Evolutionary conservation across 2,113 vertebrate species (phyloP), one percentile per base, ranked within the genome.

Genomic region (Eulemur rufifrons): DNA sequence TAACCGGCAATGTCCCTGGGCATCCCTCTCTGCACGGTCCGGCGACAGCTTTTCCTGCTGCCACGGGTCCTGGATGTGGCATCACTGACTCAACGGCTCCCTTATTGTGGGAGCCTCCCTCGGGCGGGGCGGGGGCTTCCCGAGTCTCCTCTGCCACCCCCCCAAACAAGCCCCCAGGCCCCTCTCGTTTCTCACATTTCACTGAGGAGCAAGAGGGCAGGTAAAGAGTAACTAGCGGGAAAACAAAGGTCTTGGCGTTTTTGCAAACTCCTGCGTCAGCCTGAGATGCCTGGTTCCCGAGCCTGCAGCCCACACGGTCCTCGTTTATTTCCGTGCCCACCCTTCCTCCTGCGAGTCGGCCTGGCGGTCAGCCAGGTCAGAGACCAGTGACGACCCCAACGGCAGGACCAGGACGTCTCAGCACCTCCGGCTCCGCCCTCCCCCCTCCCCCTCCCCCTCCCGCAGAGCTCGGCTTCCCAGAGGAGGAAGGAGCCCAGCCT

Each of bases 31-130:
- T 3, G 12, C 50, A 3, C 50, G 13, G 50, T 14, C 50, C 9
- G 12, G 50, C 13, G 50, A 50, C 50, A 50, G 50, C 50, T 39
- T 68, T 45, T n/a, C n/a, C 6, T 27, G 10, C 8, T n/a, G 42
- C 42, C 15, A 0, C 2, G 25, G 42, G 14, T 15, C 12, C 5
- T 1, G 50, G 11, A 25, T 27, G 5, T 0, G 3, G 7, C 3
- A 8, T 10, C 2, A 1, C 20, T 66, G 34, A 32, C 15, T 61
- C 37, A 18, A 12, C 8, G 34, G 25, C 15, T 25, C 12, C 32
- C 4, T 27, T 32, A 47, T 10, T 45, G 17, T 13, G 42, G 27
- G 50, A 45, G 12, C 13, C 39, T 77, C 12, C 37, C 47, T n/a
- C 42, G 39, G 25, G 12, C 39, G 21, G 50, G 25, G 13, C n/a